Evolutionary conservation across 1,140 invertebrate genomes (phyloP), one percentile per base, ranked within the genome.

Genomic region (Drosophila ogumai): DNA sequence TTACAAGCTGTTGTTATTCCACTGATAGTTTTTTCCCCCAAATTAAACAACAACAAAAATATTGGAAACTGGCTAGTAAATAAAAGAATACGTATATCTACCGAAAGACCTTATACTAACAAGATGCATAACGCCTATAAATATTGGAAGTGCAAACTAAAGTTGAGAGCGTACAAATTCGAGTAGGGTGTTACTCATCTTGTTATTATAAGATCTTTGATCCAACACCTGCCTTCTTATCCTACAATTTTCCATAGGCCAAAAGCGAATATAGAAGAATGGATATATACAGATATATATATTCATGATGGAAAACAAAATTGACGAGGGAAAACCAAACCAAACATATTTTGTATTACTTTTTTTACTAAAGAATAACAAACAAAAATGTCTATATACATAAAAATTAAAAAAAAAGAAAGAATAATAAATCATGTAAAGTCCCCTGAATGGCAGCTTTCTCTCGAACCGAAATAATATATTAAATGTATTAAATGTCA

Each of bases 261-360:
- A 80, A 55, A 55, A 72, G 67, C 56, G 43, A 55, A 61, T 59
- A 55, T 55, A 10, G 40, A 31, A 25, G 31, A 61, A n/a, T 17
- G 31, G 28, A 75, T 8, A 25, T 7, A 46, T 15, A 13, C 3
- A 47, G 25, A 25, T 67, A 47, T 47, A 25, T 67, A 52, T 52
- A 52, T 52, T 52, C 65, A 36, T 65, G 50, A 67, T 44, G 57
- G 56, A 61, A 47, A 56, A 41, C 31, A 40, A 65, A 47, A n/a
- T 19, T 52, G 32, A 15, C 4, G 36, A 52, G 56, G 54, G 43
- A 66, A 66, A 49, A 55, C 67, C 68, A 77, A 68, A 79, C 74
- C 68, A 60, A 68, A 84, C 61, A 87, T 88, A 87, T 87, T 87
- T 87, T 87, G 72, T 87, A 87, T 87, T 87, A 88, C 56, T 81